Base-by-base conservation (phyloP, 2,797 vertebrate genomes). In the Pangasius djambal region DNA sequence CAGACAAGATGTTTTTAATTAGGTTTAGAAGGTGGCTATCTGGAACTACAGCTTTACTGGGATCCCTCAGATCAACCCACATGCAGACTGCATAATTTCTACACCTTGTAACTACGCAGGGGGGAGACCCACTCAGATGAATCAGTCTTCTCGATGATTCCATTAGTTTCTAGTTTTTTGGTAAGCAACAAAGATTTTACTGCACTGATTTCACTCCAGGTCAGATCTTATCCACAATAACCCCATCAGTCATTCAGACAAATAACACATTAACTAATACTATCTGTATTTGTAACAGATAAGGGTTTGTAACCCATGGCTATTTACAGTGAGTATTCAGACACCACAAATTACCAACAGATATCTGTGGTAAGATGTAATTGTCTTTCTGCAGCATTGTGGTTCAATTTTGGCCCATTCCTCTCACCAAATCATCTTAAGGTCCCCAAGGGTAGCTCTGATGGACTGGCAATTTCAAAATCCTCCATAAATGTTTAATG, bases 401-500 rank as follows among this genome's bases (percentile, higher is more conserved):
- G 61, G 22, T 63, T 28, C 8, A 48, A 9, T 48, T 48, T 48
- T 48, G 48, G 48, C 48, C 8, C 48, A 48, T 48, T 48, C 48
- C 48, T 9, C 48, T 48, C 8, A 48, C 48, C 48, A 48, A 48
- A 18, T 34, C 50, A 55, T 79, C 52, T 79, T 78, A 13, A 70
- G 16, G 15, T 77, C 25, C 10, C 50, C 18, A 5, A 82, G 52
- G 9, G 9, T 40, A 10, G 10, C 16, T 81, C 15, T 81, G 78
- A 37, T 57, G 16, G 15, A 57, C 78, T 81, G 1, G 20, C 22
- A 31, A 34, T 55, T 57, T 81, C 31, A 10, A 57, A 37, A 59
- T 57, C 16, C 52, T 57, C 6, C 20, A 81, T 81, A 34, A 81
- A 81, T 81, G 55, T 82, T 59, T 82, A 82, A 59, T 59, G 20